Percentiles rank a stretch among this genome's conserved stretches.
Evolutionary conservation across 37 sponge, comb jelly and placozoan species (phyloP).

Genomic region (Mnemiopsis leidyi): DNA sequence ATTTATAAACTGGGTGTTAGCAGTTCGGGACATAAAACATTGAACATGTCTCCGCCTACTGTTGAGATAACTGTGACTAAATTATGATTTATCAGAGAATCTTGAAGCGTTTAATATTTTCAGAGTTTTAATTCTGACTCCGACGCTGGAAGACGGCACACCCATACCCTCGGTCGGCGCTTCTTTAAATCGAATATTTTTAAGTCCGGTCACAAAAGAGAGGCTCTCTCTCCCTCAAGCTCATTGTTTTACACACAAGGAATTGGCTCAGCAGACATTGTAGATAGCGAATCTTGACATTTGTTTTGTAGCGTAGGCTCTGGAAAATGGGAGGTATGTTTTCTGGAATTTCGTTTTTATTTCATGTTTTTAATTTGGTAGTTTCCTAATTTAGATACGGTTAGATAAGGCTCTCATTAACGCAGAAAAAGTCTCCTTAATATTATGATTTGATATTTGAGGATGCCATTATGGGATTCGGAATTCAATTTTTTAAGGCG

Average conservation of each 20-base stretch:
- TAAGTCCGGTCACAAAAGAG: background rate
- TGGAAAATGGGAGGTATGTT: too few species aligned
- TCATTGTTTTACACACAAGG: conserved; percentile 12
- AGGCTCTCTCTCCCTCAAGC: conserved; percentile 5
- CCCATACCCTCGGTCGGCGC: conserved; percentile 18
- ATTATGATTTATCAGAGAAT: background rate
- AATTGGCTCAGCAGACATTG: background rate
- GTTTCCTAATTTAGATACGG: background rate
- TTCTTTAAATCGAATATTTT: conserved; percentile 22
- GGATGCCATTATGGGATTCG: too few species aligned
- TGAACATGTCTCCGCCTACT: too few species aligned
- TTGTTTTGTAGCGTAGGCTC: background rate
- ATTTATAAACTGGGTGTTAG: too few species aligned
- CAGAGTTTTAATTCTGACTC: conserved; percentile 49
- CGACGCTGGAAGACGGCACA: conserved; percentile 27
- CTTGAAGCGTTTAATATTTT: background rate
- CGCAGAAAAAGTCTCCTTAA: background rate
- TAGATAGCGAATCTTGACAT: background rate
- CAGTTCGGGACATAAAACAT: too few species aligned
- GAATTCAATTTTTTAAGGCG: too few species aligned
- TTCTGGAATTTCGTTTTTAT: background rate
- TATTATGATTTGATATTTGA: too few species aligned
- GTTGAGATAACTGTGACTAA: too few species aligned
- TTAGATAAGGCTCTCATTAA: background rate
- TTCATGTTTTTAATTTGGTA: background rate